Percentiles rank a stretch among this genome's conserved stretches.
phyloP scores from a whole-genome alignment of 2,888 invertebrate species.

The Polydrusus pterygomalis region DNA sequence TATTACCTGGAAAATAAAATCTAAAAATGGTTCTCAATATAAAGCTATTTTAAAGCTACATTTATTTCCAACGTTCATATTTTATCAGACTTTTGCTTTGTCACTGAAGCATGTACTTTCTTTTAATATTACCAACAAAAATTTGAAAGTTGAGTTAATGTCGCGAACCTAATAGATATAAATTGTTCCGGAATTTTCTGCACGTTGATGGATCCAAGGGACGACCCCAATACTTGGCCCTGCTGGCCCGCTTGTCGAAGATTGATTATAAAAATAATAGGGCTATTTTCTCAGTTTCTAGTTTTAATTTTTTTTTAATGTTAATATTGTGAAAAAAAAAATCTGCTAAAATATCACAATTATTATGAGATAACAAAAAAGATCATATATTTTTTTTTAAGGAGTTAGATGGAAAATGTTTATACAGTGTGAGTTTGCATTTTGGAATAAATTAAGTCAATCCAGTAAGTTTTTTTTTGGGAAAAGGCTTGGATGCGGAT shows the following conservation, averaged over 20 bases:
- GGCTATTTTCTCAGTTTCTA: slow-evolving; percentile 1
- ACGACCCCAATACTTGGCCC: slow-evolving; percentile 37
- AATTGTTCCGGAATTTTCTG: slow-evolving; percentile 62
- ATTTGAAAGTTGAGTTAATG: slow-evolving; percentile 64
- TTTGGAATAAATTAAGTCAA: no score
- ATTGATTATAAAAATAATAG: slow-evolving; percentile 22
- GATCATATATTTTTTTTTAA: no score
- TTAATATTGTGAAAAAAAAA: no score
- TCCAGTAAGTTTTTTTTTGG: no score
- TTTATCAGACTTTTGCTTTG: slow-evolving; percentile 25
- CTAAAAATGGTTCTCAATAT: not conserved
- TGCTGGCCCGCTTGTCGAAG: not conserved
- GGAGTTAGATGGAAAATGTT: no score
- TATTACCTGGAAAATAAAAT: not conserved
- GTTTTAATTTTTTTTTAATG: no score
- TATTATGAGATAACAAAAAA: no score
- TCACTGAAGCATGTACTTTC: slow-evolving; percentile 30
- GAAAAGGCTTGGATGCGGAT: no score
- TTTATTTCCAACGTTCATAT: slow-evolving; percentile 9
- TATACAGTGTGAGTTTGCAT: no score
- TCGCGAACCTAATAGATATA: slow-evolving; percentile 67
- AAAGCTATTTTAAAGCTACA: not conserved
- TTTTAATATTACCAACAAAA: slow-evolving; percentile 41
- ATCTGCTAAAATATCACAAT: no score
- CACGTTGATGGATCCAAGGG: slow-evolving; percentile 42